These are phyloP conservation scores for Engraulis encrasicolus DNA, from an alignment of 2,113 vertebrate genomes.

Conservation along the genomic window DNA sequence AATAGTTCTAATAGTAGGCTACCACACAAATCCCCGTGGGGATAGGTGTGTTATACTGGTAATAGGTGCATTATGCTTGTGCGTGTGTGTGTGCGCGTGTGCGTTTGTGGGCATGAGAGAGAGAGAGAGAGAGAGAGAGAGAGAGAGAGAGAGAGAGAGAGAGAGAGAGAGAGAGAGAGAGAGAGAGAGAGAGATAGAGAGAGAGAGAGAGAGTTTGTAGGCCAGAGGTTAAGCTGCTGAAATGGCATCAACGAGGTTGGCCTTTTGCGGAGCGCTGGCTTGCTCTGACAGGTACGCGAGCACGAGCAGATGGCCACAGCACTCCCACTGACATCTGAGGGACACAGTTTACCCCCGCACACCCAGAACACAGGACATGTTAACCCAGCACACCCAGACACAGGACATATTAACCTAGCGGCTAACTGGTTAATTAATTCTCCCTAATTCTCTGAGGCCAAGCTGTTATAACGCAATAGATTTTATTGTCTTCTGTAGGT, in stretches of 20 bases:
- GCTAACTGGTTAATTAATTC: conserved; percentile 33
- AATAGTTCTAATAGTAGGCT: too few species aligned
- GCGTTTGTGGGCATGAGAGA: too few species aligned
- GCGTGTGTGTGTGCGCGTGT: too few species aligned
- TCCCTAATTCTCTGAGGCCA: background rate
- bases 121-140: too few species aligned
- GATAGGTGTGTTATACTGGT: background rate
- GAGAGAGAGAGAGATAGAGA: too few species aligned
- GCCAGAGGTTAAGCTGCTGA: conserved; percentile 19
- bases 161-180: too few species aligned
- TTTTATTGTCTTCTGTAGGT: conserved; percentile 14
- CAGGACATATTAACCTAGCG: conserved; percentile 6
- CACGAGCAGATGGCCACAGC: conserved; percentile 36
- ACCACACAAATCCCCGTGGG: background rate
- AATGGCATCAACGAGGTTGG: conserved; percentile 25
- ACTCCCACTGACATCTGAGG: conserved; percentile 4
- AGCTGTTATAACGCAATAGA: background rate
- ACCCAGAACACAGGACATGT: background rate
- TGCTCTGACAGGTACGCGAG: conserved; percentile 18
- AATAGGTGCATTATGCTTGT: background rate
- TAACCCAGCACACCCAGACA: conserved; percentile 19
- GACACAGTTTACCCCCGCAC: conserved; percentile 27
- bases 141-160: too few species aligned
- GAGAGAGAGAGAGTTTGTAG: too few species aligned
- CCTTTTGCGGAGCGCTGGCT: background rate